Evolutionary conservation across 2,888 invertebrate species (phyloP).

Genomic region (Podabrus alpinus): DNA sequence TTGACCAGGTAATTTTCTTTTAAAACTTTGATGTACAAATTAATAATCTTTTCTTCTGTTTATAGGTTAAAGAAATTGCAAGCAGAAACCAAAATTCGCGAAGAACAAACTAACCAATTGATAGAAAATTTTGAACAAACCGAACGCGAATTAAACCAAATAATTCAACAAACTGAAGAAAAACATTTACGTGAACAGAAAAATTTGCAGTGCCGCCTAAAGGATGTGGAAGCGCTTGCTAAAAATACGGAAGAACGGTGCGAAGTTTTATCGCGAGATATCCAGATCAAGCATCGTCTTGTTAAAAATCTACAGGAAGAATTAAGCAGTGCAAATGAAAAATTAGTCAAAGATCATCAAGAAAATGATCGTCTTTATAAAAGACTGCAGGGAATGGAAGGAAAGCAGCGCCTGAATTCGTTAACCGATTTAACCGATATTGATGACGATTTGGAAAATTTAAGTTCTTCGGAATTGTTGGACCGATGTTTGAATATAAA

Average conservation of each 20-base stretch:
- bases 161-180: conserved; percentile 74
- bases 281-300: conserved; percentile 67
- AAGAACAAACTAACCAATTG: conserved; percentile 78
- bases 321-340: conserved; percentile 68
- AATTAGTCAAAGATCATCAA: conserved; percentile 70
- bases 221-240: conserved; percentile 69
- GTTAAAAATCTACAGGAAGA: conserved; percentile 72
- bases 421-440: conserved; percentile 79
- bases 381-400: conserved; percentile 74
- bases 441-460: conserved; percentile 72
- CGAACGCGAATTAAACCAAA: conserved; percentile 73
- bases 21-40: not conserved
- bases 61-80: conserved; percentile 69
- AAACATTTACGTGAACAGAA: conserved; percentile 67
- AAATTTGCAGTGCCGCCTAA: conserved; percentile 55
- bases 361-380: conserved; percentile 77
- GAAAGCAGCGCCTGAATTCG: conserved; percentile 71
- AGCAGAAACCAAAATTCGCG: conserved; percentile 70
- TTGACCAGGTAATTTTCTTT: conserved; percentile 56
- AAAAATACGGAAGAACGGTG: conserved; percentile 71
- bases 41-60: not conserved
- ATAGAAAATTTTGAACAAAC: conserved; percentile 75
- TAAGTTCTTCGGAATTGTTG: conserved; percentile 76
- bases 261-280: conserved; percentile 66
- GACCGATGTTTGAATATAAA: conserved; percentile 81